phyloP scores from a whole-genome alignment of 2,888 invertebrate species.

The Spilosoma lubricipeda region DNA sequence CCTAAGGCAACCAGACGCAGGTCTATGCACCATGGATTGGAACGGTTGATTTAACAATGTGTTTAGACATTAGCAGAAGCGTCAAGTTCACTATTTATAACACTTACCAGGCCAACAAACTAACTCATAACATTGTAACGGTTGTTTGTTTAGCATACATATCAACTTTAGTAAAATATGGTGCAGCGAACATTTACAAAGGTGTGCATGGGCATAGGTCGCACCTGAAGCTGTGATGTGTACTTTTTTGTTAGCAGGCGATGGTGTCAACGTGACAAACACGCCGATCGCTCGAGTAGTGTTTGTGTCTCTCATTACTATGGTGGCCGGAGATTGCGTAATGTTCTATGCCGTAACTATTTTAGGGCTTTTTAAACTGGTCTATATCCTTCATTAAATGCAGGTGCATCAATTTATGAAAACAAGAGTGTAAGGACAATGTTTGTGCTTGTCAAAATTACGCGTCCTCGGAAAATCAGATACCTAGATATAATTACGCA shows the following conservation, averaged over 20 bases:
- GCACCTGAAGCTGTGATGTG: constrained; percentile 62
- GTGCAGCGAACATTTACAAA: constrained; percentile 63
- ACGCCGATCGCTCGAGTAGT: constrained; percentile 64
- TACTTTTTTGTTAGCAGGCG: constrained; percentile 67
- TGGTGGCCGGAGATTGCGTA: constrained; percentile 53
- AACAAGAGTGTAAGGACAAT: background rate
- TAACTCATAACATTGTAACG: constrained; percentile 59
- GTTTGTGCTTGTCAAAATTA: background rate
- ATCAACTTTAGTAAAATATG: constrained; percentile 63
- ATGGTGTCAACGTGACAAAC: constrained; percentile 74
- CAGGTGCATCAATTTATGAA: constrained; percentile 13
- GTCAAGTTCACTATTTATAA: constrained; percentile 60
- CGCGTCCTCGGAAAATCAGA: no score
- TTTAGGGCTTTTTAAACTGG: constrained; percentile 25
- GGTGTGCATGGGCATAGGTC: constrained; percentile 53
- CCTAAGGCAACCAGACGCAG: constrained; percentile 63
- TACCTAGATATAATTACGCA: background rate
- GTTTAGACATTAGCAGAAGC: constrained; percentile 56
- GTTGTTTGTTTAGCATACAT: constrained; percentile 70
- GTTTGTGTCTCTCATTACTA: constrained; percentile 66
- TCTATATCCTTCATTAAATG: background rate
- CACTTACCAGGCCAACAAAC: constrained; percentile 57
- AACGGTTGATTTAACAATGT: constrained; percentile 56
- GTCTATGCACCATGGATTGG: constrained; percentile 27
- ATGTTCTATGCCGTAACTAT: constrained; percentile 46